phyloP scores from a whole-genome alignment of 2,797 vertebrate genomes.

The Gymnothorax reevesii region DNA sequence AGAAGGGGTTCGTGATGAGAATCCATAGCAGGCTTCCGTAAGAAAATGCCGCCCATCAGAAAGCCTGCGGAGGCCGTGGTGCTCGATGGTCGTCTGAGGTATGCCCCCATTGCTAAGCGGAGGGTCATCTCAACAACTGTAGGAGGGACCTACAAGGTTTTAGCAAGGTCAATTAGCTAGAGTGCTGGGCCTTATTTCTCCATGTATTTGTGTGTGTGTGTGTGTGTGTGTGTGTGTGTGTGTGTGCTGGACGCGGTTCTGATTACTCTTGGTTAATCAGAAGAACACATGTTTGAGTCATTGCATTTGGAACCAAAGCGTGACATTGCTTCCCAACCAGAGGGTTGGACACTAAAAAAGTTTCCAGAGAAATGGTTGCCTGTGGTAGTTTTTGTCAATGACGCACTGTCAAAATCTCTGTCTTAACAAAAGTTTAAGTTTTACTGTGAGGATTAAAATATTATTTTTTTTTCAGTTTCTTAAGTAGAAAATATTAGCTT shows the following conservation, averaged over 20 bases:
- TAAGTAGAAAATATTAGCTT: too few relatives aligned
- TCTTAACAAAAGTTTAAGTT: too few relatives aligned
- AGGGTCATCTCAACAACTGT: neutral
- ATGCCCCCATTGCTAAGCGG: neutral
- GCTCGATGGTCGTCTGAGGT: neutral
- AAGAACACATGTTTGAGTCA: neutral
- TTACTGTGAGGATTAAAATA: too few relatives aligned
- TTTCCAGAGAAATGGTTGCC: neutral
- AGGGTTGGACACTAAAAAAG: neutral
- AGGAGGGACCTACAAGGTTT: neutral
- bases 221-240: neutral
- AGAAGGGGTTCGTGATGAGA: neutral
- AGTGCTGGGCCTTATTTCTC: neutral
- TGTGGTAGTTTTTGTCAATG: neutral
- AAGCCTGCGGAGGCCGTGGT: neutral
- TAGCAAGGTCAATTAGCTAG: neutral
- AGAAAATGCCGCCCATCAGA: neutral
- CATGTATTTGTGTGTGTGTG: neutral
- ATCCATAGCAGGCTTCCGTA: neutral
- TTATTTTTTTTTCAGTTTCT: too few relatives aligned
- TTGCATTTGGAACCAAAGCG: neutral
- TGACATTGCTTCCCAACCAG: neutral
- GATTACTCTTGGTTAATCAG: neutral
- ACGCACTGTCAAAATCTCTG: too few relatives aligned
- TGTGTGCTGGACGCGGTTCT: neutral